Evolutionary conservation across 1,140 invertebrate species (phyloP).

Genomic region (Leptinotarsa defecta): DNA sequence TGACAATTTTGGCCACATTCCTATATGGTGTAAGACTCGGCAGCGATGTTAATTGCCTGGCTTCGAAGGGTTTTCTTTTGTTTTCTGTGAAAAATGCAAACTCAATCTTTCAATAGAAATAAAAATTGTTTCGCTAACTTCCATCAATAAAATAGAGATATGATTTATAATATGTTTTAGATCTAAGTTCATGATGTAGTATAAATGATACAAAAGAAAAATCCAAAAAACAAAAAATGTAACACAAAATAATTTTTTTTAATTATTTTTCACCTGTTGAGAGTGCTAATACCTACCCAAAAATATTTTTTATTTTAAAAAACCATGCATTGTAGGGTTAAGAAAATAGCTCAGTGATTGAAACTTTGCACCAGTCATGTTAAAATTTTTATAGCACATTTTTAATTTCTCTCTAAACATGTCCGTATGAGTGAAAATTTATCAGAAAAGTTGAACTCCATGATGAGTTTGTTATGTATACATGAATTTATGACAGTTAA

Average conservation of each 20-base stretch:
- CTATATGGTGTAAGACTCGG: background rate
- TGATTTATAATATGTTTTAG: background rate
- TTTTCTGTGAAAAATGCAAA: constrained; percentile 1
- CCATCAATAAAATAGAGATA: background rate
- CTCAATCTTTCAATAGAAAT: background rate
- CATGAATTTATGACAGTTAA: no score
- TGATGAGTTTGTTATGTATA: no score
- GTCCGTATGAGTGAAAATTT: no score
- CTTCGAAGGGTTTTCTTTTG: background rate
- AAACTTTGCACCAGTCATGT: no score
- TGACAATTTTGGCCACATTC: background rate
- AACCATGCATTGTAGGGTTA: background rate
- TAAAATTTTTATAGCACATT: no score
- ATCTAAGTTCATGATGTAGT: background rate
- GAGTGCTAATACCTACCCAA: background rate
- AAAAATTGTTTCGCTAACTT: background rate
- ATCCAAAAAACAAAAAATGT: background rate
- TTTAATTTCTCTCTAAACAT: no score
- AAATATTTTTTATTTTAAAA: background rate
- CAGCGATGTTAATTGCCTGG: background rate
- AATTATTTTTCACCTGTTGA: background rate
- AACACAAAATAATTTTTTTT: background rate
- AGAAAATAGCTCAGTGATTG: no score
- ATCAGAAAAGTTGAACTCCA: no score
- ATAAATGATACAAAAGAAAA: background rate